Conservation (phyloP, 2,888 invertebrate species). For the Ophion obscuratus region DNA sequence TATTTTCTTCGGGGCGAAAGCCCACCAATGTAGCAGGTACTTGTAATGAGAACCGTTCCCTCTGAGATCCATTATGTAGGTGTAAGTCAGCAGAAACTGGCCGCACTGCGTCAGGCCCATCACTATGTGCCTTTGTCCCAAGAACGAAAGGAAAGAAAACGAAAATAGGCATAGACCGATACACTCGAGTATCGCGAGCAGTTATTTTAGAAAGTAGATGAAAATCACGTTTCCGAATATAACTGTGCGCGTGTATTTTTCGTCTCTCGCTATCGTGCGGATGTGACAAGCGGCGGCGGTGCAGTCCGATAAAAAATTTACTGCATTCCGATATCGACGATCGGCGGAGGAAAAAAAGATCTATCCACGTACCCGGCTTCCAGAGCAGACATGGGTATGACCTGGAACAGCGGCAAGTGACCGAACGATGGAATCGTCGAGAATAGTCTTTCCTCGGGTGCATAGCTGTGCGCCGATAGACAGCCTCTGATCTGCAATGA, state of each 20-base stretch:
- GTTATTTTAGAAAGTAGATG: not conserved
- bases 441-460: conserved; percentile 81
- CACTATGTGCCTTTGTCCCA: conserved; percentile 91
- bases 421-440: conserved; percentile 81
- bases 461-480: conserved; percentile 80
- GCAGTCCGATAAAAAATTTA: conserved; percentile 27
- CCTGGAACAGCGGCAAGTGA: conserved; percentile 78
- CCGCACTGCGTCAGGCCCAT: conserved; percentile 98
- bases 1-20: conserved; percentile 86
- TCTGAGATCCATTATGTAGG: conserved; percentile 86
- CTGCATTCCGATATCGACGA: not conserved
- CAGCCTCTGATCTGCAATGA: conserved; percentile 79
- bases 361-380: conserved; percentile 79
- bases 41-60: conserved; percentile 86
- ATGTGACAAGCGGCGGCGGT: not conserved
- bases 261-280: too few species aligned
- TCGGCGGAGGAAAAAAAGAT: not conserved
- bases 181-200: too few species aligned
- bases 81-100: conserved; percentile 95
- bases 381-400: conserved; percentile 82
- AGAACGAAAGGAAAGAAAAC: conserved; percentile 68
- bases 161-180: not conserved
- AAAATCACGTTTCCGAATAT: not conserved
- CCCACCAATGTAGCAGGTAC: conserved; percentile 89
- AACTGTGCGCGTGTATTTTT: too few species aligned